A percentile compares a stretch with the other conserved stretches of the same genome.
phyloP scores from a whole-genome alignment of 2,797 vertebrate genomes.

The Odontamblyopus rebecca region DNA sequence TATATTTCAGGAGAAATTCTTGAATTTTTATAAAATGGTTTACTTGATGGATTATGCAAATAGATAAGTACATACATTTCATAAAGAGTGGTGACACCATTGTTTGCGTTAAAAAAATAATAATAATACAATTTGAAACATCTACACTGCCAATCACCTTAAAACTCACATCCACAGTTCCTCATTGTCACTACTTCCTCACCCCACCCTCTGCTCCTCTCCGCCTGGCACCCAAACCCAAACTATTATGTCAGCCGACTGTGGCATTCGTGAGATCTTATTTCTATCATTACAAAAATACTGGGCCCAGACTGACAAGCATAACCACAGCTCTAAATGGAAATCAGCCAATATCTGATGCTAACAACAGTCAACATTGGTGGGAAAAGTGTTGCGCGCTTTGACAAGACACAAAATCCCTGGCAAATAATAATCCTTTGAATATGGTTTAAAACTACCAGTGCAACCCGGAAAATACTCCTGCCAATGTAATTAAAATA shows the following conservation, averaged over 20 bases:
- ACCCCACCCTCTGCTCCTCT: constrained; percentile 9
- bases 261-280: constrained; percentile 81
- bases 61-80: too few relatives aligned
- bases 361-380: constrained; percentile 77
- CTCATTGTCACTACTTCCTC: constrained; percentile 22
- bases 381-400: constrained; percentile 70
- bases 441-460: constrained; percentile 62
- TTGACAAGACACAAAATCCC: constrained; percentile 75
- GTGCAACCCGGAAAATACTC: constrained; percentile 46
- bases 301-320: constrained; percentile 80
- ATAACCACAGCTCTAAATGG: constrained; percentile 82
- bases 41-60: too few relatives aligned
- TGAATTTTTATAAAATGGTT: too few relatives aligned
- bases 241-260: constrained; percentile 80
- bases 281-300: constrained; percentile 80
- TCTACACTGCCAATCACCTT: neutral
- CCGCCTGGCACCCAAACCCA: constrained; percentile 35
- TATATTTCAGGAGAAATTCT: too few relatives aligned
- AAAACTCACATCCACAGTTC: constrained; percentile 11
- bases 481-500: constrained; percentile 73
- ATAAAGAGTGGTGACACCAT: neutral
- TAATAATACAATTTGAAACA: neutral
- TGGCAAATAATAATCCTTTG: constrained; percentile 67
- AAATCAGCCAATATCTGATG: constrained; percentile 82
- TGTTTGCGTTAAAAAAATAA: neutral